Base-by-base conservation (phyloP, 2,888 invertebrate species). In the Microplitis manilae region DNA sequence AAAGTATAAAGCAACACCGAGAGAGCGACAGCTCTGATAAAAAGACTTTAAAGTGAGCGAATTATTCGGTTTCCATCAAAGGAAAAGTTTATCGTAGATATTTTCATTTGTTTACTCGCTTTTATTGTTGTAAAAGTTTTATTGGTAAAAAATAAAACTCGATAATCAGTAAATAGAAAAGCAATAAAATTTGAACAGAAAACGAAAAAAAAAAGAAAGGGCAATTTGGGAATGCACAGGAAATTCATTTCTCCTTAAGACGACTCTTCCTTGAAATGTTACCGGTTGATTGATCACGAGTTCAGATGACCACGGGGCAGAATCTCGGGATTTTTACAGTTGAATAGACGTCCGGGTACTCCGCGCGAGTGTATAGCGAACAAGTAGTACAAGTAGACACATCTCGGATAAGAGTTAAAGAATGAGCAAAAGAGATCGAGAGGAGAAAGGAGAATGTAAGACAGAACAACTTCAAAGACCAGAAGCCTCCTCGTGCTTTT, bases 301-400 rank as follows among this genome's bases (percentile, higher is more conserved):
- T 38, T 72, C 7, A 17, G 62, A 72, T 72, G 72, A 61, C 72
- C 72, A 64, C 72, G 17, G 62, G 72, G 72, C 72, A 60, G 71
- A 71, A 72, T 72, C 72, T 39, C 40, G 15, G 15, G 60, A 76
- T 76, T 76, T 72, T 68, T 72, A 40, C 68, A 76, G 68, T 76
- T 71, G 72, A 76, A 60, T 76, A 72, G 72, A 72, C 72, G 39
- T 72, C 20, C 39, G 62, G 62, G 62, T 15, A 62, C 69, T 8
- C n/a, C 20, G 62, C 65, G 65, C 20, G 59, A 74, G 60, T 61
- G 15, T n/a, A 40, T 38, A 60, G 65, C 50, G 39, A 70, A 71
- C 65, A 76, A 50, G 50, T 13, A 30, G n/a, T 30, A 70, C 40
- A 60, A 69, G 70, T 7, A 68, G 40, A 60, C 38, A 75, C 59